Evolutionary conservation across 2,113 vertebrate species (phyloP).

Genomic region (Sporophila hypoxantha): DNA sequence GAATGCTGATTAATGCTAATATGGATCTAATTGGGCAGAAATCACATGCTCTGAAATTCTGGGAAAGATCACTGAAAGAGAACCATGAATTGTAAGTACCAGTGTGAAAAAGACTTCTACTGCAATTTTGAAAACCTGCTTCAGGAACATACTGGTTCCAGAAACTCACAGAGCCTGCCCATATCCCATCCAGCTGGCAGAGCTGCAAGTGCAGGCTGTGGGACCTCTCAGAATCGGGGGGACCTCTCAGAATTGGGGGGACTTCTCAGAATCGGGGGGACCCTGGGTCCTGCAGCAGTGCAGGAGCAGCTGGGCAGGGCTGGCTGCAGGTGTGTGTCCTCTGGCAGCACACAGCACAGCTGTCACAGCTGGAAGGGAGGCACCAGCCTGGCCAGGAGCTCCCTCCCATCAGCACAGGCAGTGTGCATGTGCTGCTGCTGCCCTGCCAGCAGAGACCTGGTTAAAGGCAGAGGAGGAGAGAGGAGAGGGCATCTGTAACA

Average conservation of each 20-base stretch:
- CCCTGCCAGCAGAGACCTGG: neutral
- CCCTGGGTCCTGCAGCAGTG: neutral
- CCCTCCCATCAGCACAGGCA: neutral
- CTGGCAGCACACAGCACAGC: neutral
- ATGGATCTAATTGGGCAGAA: neutral
- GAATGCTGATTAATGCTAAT: neutral
- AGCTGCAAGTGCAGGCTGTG: neutral
- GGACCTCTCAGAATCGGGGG: neutral
- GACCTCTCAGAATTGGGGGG: too few relatives aligned
- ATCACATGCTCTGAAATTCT: neutral
- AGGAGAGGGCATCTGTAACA: neutral
- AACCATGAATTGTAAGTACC: neutral
- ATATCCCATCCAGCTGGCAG: neutral
- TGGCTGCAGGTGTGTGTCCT: fast-evolving
- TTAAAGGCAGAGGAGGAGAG: neutral
- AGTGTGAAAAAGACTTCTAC: neutral
- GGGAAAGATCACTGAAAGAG: neutral
- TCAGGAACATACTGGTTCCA: neutral
- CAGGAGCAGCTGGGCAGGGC: neutral
- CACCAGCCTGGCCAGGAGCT: neutral
- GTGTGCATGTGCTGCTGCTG: neutral
- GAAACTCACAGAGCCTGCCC: neutral
- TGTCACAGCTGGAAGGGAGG: neutral
- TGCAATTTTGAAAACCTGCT: neutral
- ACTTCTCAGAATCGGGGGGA: too few relatives aligned